Conservation (phyloP, 2,797 vertebrate genomes). For the Etheostoma perlongum region DNA sequence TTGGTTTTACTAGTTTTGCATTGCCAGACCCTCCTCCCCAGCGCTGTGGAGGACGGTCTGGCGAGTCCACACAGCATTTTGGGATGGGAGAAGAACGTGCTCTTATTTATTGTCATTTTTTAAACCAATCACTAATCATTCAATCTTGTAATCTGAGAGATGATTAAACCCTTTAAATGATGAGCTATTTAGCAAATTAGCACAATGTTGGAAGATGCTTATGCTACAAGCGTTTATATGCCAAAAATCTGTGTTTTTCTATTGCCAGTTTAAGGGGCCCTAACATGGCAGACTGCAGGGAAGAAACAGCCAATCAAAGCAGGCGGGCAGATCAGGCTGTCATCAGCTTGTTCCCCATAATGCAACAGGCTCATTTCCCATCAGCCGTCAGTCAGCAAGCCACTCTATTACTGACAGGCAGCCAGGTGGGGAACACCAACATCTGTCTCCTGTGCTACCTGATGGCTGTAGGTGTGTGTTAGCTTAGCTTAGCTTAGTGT, state of each 20-base stretch:
- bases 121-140: too few species aligned
- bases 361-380: constrained; percentile 32
- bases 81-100: too few species aligned
- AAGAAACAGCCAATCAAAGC: constrained; percentile 49
- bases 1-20: neutral
- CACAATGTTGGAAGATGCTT: neutral
- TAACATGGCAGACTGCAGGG: neutral
- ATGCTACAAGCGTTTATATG: neutral
- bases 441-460: constrained; percentile 13
- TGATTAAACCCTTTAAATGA: neutral
- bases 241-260: neutral
- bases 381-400: constrained; percentile 44
- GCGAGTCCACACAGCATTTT: too few species aligned
- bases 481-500: too few species aligned
- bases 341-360: constrained; percentile 43
- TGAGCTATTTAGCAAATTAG: neutral
- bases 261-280: neutral
- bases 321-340: constrained; percentile 28
- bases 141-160: neutral
- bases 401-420: constrained; percentile 31
- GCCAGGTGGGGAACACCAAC: constrained; percentile 24
- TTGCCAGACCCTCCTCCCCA: too few species aligned
- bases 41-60: too few species aligned
- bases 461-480: constrained; percentile 30
- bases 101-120: too few species aligned